Percentiles rank a stretch among this genome's conserved stretches.
phyloP scores from a whole-genome alignment of 2,113 vertebrate genomes.

The Fulica atra region DNA sequence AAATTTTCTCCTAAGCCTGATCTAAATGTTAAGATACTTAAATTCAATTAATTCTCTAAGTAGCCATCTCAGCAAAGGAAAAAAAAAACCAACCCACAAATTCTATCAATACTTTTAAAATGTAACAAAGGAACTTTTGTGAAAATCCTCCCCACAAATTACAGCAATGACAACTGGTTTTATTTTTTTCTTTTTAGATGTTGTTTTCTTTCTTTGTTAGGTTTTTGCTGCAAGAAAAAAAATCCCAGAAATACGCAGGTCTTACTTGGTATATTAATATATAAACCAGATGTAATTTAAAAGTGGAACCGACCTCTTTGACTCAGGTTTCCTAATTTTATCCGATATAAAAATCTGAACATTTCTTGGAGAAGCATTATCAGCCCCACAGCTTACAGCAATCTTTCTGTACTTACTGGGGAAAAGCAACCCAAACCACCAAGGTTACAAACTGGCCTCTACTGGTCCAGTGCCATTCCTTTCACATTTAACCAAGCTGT shows the following conservation, averaged over 20 bases:
- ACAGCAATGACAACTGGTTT: background rate
- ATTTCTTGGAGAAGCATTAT: background rate
- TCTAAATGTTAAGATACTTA: background rate
- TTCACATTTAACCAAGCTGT: background rate
- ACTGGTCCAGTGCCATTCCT: background rate
- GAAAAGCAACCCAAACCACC: background rate
- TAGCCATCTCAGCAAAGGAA: background rate
- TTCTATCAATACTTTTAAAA: background rate
- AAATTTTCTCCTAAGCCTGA: background rate
- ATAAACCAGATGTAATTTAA: background rate
- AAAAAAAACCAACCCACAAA: accelerated
- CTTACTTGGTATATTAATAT: background rate
- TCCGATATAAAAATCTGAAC: background rate
- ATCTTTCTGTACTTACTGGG: background rate
- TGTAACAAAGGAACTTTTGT: background rate
- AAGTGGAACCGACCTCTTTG: background rate
- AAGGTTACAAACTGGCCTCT: background rate
- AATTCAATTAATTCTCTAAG: background rate
- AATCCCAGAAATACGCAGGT: background rate
- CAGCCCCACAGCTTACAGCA: background rate
- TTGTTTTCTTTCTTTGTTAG: background rate
- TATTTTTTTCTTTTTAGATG: background rate
- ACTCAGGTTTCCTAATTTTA: background rate
- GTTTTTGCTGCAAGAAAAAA: background rate
- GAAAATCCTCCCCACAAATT: background rate